Evolutionary conservation across 2,888 invertebrate species (phyloP).

Genomic region (Cryptocephalus primarius): DNA sequence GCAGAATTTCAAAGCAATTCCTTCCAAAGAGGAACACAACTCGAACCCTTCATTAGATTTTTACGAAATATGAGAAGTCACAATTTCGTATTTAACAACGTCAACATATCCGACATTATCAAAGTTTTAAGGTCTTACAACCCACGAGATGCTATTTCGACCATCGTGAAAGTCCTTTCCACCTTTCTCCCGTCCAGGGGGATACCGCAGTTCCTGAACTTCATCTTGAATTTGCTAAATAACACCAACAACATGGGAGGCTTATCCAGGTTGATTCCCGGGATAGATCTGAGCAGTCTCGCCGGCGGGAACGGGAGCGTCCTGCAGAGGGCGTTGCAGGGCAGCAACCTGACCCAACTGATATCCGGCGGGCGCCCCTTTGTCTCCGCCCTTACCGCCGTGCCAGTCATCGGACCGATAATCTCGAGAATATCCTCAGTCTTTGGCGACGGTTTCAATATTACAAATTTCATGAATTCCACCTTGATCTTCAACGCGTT

Average conservation of each 20-base stretch:
- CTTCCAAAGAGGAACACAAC: not conserved
- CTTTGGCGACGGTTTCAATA: too few species aligned
- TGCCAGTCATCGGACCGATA: too few species aligned
- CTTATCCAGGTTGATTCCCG: constrained; percentile 1
- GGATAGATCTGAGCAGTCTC: not conserved
- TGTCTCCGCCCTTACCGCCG: too few species aligned
- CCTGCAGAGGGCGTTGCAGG: too few species aligned
- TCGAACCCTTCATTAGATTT: not conserved
- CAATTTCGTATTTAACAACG: constrained; percentile 3
- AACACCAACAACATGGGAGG: not conserved
- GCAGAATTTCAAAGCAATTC: constrained; percentile 1
- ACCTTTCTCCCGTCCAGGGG: constrained; percentile 1
- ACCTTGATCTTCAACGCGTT: too few species aligned
- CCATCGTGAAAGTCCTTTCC: constrained; percentile 1
- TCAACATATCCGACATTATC: constrained; percentile 7
- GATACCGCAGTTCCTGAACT: constrained; percentile 3
- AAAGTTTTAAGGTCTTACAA: constrained; percentile 4
- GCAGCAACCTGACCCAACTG: too few species aligned
- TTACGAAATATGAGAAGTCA: constrained; percentile 2
- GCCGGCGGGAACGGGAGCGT: too few species aligned
- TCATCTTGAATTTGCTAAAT: not conserved
- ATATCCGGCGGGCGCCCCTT: too few species aligned
- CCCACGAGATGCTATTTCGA: constrained; percentile 1
- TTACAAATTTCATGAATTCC: too few species aligned
- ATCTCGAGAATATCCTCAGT: too few species aligned